Base-by-base conservation (phyloP, 2,113 vertebrate genomes). In the Rhea pennata region DNA sequence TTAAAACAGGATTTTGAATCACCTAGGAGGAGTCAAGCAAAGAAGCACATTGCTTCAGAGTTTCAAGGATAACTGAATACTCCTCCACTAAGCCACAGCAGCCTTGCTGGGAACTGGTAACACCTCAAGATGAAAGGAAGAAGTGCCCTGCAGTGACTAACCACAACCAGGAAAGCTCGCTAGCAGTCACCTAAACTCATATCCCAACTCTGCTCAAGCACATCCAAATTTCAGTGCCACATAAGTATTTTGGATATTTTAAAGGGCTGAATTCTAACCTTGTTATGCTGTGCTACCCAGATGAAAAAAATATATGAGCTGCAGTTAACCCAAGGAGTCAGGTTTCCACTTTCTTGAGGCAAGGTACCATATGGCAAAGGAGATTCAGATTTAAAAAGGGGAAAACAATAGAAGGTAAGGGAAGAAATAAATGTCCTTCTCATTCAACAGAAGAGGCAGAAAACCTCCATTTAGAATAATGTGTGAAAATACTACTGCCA, bases 271-370 rank as follows among this genome's bases (percentile, higher is more conserved):
- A 84, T 90, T 88, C 76, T 86, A 86, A 59, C 36, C 42, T 2
- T 15, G 29, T 56, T 74, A 36, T 6, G 26, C 64, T 67, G 42
- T 31, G 67, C 59, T 12, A 88, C 59, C 51, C 72, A 84, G 78
- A 88, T 36, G 75, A 93, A 74, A 95, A 95, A 51, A 94, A 85
- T 82, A 76, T 62, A 82, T 6, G 84, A 89, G 62, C 54, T 93
- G 53, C 8, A 89, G 50, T 79, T 89, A 89, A 95, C 23, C 16
- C 76, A 67, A 51, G 50, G 64, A 86, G 56, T 80, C 87, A 64
- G 8, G 14, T 77, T 93, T 92, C 85, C 54, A 84, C 36, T 64
- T 86, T 67, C n/a, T 26, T 71, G 64, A 94, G 74, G 84, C 33
- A 88, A 88, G 90, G 85, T 36, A 96, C 82, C 75, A 94, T 88